Evolutionary conservation across 2,113 vertebrate species (phyloP).

Genomic region (Hyla sarda): DNA sequence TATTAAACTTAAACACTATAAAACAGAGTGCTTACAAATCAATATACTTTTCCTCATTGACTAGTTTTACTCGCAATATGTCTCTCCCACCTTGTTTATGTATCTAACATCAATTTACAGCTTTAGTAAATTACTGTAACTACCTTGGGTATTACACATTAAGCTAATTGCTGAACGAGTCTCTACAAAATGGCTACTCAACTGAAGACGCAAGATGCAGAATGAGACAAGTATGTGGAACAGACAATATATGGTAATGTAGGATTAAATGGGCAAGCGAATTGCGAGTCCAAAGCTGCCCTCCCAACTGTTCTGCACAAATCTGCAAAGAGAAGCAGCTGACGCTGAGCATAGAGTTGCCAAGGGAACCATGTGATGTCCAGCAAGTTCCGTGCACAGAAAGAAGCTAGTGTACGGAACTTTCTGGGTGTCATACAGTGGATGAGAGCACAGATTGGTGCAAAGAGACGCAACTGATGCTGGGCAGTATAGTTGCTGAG

Average conservation of each 20-base stretch:
- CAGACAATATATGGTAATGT: background rate
- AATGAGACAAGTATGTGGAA: background rate
- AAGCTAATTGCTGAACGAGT: slow-evolving; percentile 47
- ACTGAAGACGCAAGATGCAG: background rate
- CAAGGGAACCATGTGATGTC: no score
- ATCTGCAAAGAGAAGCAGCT: no score
- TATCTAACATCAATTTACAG: slow-evolving; percentile 51
- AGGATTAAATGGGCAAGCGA: background rate
- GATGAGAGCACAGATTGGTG: no score
- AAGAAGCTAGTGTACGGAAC: no score
- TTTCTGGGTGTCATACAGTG: no score
- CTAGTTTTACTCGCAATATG: slow-evolving; percentile 46
- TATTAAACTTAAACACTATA: slow-evolving; percentile 56
- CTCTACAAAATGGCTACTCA: background rate
- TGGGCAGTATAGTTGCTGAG: no score
- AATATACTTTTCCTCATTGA: slow-evolving; percentile 52
- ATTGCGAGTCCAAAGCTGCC: background rate
- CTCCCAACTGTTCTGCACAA: no score
- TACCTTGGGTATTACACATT: slow-evolving; percentile 35
- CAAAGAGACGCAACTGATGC: no score
- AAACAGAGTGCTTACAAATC: slow-evolving; percentile 49
- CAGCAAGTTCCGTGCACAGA: no score
- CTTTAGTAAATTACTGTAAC: slow-evolving; percentile 43
- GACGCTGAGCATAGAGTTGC: no score
- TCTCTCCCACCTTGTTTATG: slow-evolving; percentile 19